These are phyloP conservation scores for Gobio gobio DNA, from an alignment of 2,113 vertebrate species.

Conservation along the genomic window DNA sequence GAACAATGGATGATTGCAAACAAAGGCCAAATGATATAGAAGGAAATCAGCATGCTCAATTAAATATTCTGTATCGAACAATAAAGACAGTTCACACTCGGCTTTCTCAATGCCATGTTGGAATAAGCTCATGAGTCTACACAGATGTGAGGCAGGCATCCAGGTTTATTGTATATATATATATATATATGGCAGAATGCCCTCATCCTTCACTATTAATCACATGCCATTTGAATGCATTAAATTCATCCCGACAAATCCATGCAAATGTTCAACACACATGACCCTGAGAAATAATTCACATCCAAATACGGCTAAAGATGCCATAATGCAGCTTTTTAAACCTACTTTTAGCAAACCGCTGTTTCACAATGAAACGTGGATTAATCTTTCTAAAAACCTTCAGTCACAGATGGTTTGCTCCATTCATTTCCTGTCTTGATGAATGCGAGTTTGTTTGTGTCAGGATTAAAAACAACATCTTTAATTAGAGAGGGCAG, in stretches of 20 bases:
- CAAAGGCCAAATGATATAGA: neutral
- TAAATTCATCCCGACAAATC: neutral
- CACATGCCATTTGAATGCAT: neutral
- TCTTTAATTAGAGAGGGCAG: conserved; percentile 8
- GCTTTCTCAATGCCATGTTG: neutral
- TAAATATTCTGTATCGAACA: neutral
- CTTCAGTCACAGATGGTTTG: conserved; percentile 30
- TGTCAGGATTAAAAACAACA: conserved; percentile 8
- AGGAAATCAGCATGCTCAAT: neutral
- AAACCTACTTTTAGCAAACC: neutral
- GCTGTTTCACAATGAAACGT: neutral
- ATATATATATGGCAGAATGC: neutral
- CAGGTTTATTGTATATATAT: neutral
- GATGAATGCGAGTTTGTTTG: conserved; percentile 15
- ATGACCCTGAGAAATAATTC: neutral
- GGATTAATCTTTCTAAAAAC: neutral
- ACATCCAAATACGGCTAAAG: neutral
- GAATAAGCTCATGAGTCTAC: neutral
- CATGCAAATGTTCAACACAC: neutral
- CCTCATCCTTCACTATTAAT: neutral
- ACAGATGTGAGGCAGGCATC: neutral
- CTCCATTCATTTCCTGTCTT: conserved; percentile 20
- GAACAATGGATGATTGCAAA: neutral
- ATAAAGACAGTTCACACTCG: neutral
- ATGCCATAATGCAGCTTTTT: neutral